Conservation (phyloP, 2,797 vertebrate genomes). For the Galagoides demidoff region DNA sequence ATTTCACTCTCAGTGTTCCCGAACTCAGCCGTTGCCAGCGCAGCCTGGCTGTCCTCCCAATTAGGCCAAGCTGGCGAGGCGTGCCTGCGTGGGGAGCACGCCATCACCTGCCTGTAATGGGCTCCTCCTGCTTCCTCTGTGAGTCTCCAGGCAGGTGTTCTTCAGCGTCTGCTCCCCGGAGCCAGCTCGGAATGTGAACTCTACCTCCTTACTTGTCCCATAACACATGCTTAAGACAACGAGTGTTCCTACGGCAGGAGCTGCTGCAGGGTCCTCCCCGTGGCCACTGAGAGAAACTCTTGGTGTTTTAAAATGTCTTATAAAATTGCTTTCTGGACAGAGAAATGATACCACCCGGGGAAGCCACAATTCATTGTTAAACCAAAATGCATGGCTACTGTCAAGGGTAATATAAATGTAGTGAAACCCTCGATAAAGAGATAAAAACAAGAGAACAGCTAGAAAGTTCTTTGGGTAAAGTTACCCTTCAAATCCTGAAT, state of each 20-base stretch:
- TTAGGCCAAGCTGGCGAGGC: not conserved
- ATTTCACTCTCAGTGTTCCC: not conserved
- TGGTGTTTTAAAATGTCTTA: not conserved
- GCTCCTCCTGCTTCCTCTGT: not conserved
- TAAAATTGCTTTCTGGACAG: not conserved
- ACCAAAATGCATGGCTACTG: not conserved
- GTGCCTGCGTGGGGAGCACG: not conserved
- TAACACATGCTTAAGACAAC: not conserved
- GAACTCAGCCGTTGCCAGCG: not conserved
- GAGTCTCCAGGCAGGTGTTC: not conserved
- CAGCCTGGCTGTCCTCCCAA: not conserved
- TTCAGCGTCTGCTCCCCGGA: not conserved
- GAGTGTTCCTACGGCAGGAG: not conserved
- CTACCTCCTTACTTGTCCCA: not conserved
- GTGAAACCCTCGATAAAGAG: conserved; percentile 51
- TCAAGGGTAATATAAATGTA: conserved; percentile 52
- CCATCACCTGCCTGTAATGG: not conserved
- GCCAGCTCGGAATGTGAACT: not conserved
- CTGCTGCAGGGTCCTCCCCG: not conserved
- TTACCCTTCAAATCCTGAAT: not conserved
- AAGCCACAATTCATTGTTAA: conserved; percentile 59
- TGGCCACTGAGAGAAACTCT: not conserved
- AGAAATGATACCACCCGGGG: not conserved
- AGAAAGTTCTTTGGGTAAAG: not conserved
- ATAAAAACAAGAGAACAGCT: conserved; percentile 46